Base-by-base conservation (phyloP, 2,888 invertebrate species). In the Parnassius orleans region DNA sequence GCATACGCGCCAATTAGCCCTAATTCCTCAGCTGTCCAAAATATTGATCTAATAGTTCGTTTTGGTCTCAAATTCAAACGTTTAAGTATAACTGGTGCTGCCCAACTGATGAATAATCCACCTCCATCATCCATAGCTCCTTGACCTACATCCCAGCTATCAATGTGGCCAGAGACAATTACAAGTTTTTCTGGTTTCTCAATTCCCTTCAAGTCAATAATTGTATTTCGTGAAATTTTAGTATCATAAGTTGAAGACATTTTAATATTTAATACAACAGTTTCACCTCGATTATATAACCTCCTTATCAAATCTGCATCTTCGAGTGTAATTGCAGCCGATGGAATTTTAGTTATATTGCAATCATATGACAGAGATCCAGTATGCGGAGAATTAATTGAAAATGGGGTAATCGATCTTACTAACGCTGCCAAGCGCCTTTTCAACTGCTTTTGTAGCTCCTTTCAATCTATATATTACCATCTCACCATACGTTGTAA, bases 121-220 rank as follows among this genome's bases (percentile, higher is more conserved):
- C 95, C 96, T 33, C 95, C 96, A 72, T 97, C 96, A 77, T 97
- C 97, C 96, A 97, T 96, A 9, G 96, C 96, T 14, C 97, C 97
- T 72, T 95, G 93, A 1, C 97, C 97, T 11, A 97, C 95, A 81
- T 97, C 96, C 97, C 97, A 97, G 75, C 96, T 96, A 75, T 97
- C 97, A 41, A 97, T 90, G 80, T 97, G 97, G 11, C 97, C 97
- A 2, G 96, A 96, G 15, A 97, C 93, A 19, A 97, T 89, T 0
- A 97, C 96, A 0, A 95, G 87, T 66, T 85, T 84, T 15, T 90
- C 87, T 3, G 86, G 83, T 2, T 78, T 58, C 43, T 77, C 70
- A 0, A 75, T 80, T 1, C 96, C 96, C 72, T 80, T 85, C 10
- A 95, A 87, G 83, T 97, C 96, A 1, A 94, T 93, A 10, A 96